Conservation (phyloP, 2,888 invertebrate genomes). For the Heliconius hortense region DNA sequence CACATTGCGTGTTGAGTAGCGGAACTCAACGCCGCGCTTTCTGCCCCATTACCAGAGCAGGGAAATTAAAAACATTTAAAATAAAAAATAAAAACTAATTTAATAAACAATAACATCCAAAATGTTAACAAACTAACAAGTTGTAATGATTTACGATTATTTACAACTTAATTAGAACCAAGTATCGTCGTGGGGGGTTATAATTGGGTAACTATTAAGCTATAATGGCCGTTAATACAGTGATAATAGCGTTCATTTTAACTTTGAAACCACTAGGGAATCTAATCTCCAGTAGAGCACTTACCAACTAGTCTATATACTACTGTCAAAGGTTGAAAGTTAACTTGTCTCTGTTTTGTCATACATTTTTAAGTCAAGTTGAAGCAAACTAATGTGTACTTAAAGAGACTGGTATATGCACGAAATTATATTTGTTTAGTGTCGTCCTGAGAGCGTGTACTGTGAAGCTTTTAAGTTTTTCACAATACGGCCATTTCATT, state of each 20-base stretch:
- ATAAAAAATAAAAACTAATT: background rate
- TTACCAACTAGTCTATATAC: slow-evolving; percentile 45
- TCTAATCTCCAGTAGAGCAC: slow-evolving; percentile 57
- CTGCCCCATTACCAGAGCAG: too few relatives aligned
- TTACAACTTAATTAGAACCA: slow-evolving; percentile 32
- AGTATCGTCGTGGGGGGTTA: slow-evolving; percentile 26
- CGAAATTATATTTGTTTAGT: slow-evolving; percentile 22
- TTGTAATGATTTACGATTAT: slow-evolving; percentile 40
- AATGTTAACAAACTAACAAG: background rate
- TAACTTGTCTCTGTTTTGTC: slow-evolving; percentile 38
- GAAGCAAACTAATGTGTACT: slow-evolving; percentile 28
- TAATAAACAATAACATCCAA: background rate
- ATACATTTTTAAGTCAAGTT: slow-evolving; percentile 37
- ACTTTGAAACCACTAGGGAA: slow-evolving; percentile 51
- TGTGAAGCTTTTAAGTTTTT: background rate
- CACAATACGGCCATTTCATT: background rate
- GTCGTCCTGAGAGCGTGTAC: background rate
- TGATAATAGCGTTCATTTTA: slow-evolving; percentile 61
- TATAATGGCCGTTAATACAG: slow-evolving; percentile 53
- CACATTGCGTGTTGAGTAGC: too few relatives aligned
- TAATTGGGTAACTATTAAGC: slow-evolving; percentile 48
- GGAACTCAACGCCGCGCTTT: too few relatives aligned
- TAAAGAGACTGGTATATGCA: slow-evolving; percentile 26
- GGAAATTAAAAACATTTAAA: too few relatives aligned
- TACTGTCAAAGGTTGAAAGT: slow-evolving; percentile 40